Conservation (phyloP, 2,113 vertebrate genomes). For the Cairina moschata region DNA sequence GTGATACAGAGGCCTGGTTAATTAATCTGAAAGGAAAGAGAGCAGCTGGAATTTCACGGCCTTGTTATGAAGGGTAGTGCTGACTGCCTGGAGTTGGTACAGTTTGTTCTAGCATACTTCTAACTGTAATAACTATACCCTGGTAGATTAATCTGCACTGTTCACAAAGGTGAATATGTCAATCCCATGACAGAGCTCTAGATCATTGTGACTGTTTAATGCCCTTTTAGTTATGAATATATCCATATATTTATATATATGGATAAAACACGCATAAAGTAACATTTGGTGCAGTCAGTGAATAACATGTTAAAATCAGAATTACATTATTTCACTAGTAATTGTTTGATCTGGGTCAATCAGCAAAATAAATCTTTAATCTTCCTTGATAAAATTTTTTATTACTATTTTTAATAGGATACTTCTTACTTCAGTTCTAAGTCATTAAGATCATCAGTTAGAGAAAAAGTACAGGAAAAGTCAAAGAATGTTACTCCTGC, state of each 20-base stretch:
- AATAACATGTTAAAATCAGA: not conserved
- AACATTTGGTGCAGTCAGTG: not conserved
- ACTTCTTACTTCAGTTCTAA: not conserved
- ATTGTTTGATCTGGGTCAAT: not conserved
- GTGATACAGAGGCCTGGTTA: not conserved
- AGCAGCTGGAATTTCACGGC: not conserved
- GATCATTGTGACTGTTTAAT: not conserved
- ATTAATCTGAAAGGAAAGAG: not conserved
- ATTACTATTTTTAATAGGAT: not conserved
- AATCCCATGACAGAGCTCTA: not conserved
- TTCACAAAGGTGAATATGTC: not conserved
- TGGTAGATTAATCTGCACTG: not conserved
- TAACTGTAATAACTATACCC: not conserved
- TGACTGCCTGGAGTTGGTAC: not conserved
- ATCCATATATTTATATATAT: too few species aligned
- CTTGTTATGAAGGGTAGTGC: rapidly evolving
- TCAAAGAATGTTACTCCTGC: not conserved
- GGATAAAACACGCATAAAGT: not conserved
- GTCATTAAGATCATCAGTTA: not conserved
- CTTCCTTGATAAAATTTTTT: not conserved
- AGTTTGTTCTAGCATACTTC: not conserved
- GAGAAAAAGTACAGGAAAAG: not conserved
- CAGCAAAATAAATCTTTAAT: not conserved
- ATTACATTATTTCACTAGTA: not conserved
- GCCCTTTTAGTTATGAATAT: not conserved